Evolutionary conservation across 2,888 invertebrate genomes (phyloP), one percentile per base, ranked within the genome.

Genomic region (Artemia sinica): DNA sequence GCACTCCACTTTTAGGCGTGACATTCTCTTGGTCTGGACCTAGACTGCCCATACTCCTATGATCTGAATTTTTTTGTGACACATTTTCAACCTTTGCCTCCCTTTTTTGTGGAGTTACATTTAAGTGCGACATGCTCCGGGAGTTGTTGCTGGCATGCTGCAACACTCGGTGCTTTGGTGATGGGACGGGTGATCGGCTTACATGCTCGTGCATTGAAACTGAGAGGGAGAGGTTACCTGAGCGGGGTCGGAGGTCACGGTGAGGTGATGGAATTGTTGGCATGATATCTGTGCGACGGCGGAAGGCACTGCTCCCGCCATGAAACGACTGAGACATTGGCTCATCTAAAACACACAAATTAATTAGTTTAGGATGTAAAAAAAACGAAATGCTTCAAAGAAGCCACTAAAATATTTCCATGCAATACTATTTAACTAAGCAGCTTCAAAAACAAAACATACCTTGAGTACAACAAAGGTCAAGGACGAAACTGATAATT

Each of bases 251-350:
- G 11, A 75, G 75, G 66, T 75, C 75, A 75, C 86, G 86, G 75
- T 86, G 81, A 72, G 85, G 83, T 74, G 83, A 85, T 74, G 91
- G 90, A 79, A 89, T 84, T 74, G 91, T 91, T 73, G 92, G 92
- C 82, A 90, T 88, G 77, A 92, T 83, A 83, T 92, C 91, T 72
- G 91, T 91, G 69, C 74, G 73, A 52, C 74, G 72, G 8, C 76
- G 73, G 11, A 58, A 58, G 8, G 63, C 63, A 28, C 63, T 58
- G 63, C 63, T 58, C 14, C 63, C 63, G 10, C 63, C 63, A 10
- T 58, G 63, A 28, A 58, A 58, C n/a, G 63, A 58, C 63, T 58
- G 63, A 9, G 63, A 58, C 63, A 58, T 58, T 28, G 63, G n/a
- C 63, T 58, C 63, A 58, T 58, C 63, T 58, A 10, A 18, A 58